Evolutionary conservation across 30 jellyfish, hydroid and myxozoan species (phyloP).

Genomic region (Hydractinia symbiolongicarpus): DNA sequence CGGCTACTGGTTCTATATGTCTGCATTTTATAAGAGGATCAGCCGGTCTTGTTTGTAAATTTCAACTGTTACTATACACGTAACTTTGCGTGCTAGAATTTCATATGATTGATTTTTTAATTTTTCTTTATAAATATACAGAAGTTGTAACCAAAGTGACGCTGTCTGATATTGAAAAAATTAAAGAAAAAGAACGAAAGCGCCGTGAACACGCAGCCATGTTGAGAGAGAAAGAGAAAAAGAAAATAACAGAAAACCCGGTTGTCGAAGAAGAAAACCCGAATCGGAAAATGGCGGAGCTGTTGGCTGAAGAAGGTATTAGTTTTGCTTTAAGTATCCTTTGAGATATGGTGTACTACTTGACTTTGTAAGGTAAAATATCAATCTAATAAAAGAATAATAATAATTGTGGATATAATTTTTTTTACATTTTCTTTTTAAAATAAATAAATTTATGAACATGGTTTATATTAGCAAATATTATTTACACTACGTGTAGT

Average conservation of each 20-base stretch:
- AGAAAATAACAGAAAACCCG: slow-evolving; percentile 18
- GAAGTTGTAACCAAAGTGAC: slow-evolving; percentile 55
- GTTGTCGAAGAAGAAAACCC: slow-evolving; percentile 70
- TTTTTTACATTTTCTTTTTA: too few relatives aligned
- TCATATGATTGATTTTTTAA: too few relatives aligned
- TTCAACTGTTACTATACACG: too few relatives aligned
- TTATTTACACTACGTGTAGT: too few relatives aligned
- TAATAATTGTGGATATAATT: too few relatives aligned
- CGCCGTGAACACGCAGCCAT: neutral
- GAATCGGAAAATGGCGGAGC: slow-evolving; percentile 67
- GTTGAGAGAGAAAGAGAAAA: slow-evolving; percentile 33
- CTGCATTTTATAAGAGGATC: too few relatives aligned
- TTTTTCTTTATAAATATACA: neutral
- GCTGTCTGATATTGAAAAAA: slow-evolving; percentile 57
- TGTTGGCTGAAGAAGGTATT: slow-evolving; percentile 52
- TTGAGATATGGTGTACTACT: neutral
- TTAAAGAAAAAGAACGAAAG: slow-evolving; percentile 38
- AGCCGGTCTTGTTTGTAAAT: too few relatives aligned
- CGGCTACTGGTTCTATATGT: too few relatives aligned
- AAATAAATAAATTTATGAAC: too few relatives aligned
- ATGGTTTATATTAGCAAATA: too few relatives aligned
- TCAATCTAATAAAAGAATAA: neutral
- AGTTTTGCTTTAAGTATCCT: neutral
- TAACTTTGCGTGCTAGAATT: too few relatives aligned
- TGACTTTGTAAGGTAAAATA: neutral